These are phyloP conservation scores for Zygogramma bicolorata DNA, from an alignment of 2,888 invertebrate genomes.

Conservation along the genomic window DNA sequence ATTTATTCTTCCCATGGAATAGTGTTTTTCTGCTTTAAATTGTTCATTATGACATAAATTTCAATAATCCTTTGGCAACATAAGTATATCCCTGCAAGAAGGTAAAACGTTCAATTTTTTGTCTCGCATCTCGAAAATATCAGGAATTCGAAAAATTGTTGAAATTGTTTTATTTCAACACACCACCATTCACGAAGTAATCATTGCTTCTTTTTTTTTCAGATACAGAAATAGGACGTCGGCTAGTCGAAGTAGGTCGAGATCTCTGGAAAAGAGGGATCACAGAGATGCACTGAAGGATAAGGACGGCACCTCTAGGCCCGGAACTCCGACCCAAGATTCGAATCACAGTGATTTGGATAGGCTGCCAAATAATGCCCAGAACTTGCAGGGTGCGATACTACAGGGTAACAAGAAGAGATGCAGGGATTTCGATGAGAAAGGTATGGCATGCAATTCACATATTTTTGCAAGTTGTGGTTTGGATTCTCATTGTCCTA, in stretches of 20 bases:
- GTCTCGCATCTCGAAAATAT: too few species aligned
- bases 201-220: background rate
- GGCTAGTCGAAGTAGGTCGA: slow-evolving; percentile 62
- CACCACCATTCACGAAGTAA: background rate
- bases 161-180: too few species aligned
- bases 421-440: slow-evolving; percentile 91
- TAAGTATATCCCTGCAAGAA: too few species aligned
- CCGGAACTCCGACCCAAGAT: slow-evolving; percentile 72
- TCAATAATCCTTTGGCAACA: too few species aligned
- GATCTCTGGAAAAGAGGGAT: slow-evolving; percentile 68
- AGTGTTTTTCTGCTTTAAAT: too few species aligned
- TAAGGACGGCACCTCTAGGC: slow-evolving; percentile 50
- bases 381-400: slow-evolving; percentile 70
- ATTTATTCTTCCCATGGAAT: too few species aligned
- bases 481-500: too few species aligned
- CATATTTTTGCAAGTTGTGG: too few species aligned
- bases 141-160: too few species aligned
- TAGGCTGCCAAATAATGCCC: slow-evolving; percentile 67
- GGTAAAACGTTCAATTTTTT: too few species aligned
- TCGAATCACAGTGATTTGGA: slow-evolving; percentile 71
- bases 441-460: slow-evolving; percentile 54
- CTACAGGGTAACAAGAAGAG: slow-evolving; percentile 71
- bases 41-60: too few species aligned
- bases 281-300: slow-evolving; percentile 64
- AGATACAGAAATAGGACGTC: slow-evolving; percentile 50